phyloP scores from a whole-genome alignment of 2,797 vertebrate genomes.

The Propithecus perrieri region DNA sequence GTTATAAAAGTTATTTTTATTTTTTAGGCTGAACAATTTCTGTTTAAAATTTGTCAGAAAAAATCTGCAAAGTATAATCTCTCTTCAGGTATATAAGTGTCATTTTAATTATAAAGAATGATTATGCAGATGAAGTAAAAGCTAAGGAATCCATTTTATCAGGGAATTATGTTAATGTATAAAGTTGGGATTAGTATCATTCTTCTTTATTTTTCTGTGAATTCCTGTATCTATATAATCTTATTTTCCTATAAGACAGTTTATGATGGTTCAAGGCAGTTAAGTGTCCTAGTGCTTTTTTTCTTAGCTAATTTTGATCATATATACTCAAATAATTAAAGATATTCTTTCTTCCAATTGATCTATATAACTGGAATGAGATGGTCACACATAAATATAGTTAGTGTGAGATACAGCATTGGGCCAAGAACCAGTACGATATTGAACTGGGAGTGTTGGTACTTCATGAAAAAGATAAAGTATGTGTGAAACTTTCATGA shows the following conservation, averaged over 20 bases:
- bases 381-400: neutral
- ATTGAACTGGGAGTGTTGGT: neutral
- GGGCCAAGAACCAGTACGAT: neutral
- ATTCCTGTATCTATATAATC: neutral
- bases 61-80: neutral
- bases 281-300: neutral
- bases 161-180: neutral
- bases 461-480: neutral
- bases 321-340: neutral
- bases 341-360: neutral
- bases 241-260: neutral
- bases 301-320: neutral
- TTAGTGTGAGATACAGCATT: neutral
- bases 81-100: neutral
- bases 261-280: neutral
- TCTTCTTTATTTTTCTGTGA: neutral
- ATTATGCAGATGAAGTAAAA: neutral
- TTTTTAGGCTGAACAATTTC: neutral
- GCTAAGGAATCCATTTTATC: neutral
- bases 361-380: neutral
- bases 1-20: slow-evolving; percentile 22
- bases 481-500: neutral
- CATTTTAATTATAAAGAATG: slow-evolving; percentile 4
- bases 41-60: slow-evolving; percentile 27
- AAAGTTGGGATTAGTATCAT: neutral